Evolutionary conservation across 2,113 vertebrate genomes (phyloP).

Genomic region (Melanerpes aurifrons): DNA sequence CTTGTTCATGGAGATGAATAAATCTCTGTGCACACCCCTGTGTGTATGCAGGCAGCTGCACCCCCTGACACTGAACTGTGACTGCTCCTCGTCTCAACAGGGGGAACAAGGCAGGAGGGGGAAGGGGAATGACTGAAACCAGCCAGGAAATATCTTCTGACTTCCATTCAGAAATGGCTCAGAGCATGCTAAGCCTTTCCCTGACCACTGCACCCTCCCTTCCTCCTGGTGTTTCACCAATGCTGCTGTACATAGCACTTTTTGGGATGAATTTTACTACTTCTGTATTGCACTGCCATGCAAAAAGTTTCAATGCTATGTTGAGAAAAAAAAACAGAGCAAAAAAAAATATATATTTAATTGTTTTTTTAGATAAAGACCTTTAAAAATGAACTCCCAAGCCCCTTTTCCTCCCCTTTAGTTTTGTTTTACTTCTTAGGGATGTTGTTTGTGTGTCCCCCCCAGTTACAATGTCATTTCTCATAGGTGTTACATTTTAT

Average conservation of each 20-base stretch:
- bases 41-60: slow-evolving; percentile 39
- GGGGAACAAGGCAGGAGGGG: slow-evolving; percentile 1
- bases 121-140: slow-evolving; percentile 18
- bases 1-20: background rate
- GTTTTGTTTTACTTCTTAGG: slow-evolving; percentile 24
- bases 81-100: slow-evolving; percentile 8
- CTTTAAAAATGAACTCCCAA: slow-evolving; percentile 75
- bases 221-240: slow-evolving; percentile 16
- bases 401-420: background rate
- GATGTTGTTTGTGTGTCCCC: background rate
- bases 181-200: background rate
- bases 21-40: background rate
- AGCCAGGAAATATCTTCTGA: background rate
- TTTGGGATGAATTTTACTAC: slow-evolving; percentile 69
- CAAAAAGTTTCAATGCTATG: slow-evolving; percentile 64
- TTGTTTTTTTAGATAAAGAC: slow-evolving; percentile 67
- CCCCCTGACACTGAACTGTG: slow-evolving; percentile 21
- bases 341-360: slow-evolving; percentile 56
- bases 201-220: background rate
- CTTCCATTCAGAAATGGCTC: background rate
- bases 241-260: slow-evolving; percentile 79
- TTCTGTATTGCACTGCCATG: slow-evolving; percentile 83
- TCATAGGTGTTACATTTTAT: slow-evolving; percentile 66
- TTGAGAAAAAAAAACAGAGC: slow-evolving; percentile 46
- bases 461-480: background rate